Conservation (phyloP, 2,888 invertebrate species). For the Parnassius glacialis region DNA sequence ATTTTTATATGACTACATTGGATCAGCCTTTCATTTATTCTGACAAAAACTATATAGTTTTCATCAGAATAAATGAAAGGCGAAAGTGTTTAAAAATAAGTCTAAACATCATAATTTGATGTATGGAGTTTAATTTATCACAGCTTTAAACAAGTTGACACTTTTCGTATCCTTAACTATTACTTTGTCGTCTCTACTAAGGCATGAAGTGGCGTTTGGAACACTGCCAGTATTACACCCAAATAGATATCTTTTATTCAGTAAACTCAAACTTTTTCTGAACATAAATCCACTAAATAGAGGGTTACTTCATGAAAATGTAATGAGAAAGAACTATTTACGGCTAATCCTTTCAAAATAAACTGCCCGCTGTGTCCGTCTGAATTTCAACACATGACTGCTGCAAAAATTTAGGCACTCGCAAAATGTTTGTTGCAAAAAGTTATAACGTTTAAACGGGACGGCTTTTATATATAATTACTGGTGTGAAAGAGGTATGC, state of each 20-base stretch:
- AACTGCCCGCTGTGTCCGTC: slow-evolving; percentile 63
- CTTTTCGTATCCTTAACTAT: slow-evolving; percentile 24
- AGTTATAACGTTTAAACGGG: slow-evolving; percentile 45
- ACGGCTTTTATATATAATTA: slow-evolving; percentile 37
- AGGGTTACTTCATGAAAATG: slow-evolving; percentile 75
- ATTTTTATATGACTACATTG: no score
- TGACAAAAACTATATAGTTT: no score
- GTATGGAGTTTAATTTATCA: slow-evolving; percentile 14
- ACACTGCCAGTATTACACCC: slow-evolving; percentile 61
- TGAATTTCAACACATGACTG: slow-evolving; percentile 55
- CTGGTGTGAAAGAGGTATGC: slow-evolving; percentile 44
- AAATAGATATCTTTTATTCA: slow-evolving; percentile 79
- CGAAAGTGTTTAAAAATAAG: no score
- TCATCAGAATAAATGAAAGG: no score
- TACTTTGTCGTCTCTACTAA: slow-evolving; percentile 28
- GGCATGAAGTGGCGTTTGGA: slow-evolving; percentile 65
- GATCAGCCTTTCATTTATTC: no score
- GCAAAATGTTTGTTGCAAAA: slow-evolving; percentile 53
- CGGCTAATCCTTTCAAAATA: slow-evolving; percentile 77
- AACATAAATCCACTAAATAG: slow-evolving; percentile 70
- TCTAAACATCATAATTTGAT: no score
- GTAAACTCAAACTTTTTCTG: slow-evolving; percentile 75
- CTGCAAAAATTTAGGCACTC: slow-evolving; percentile 53
- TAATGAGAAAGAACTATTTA: slow-evolving; percentile 78
- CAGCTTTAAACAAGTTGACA: slow-evolving; percentile 30